Evolutionary conservation across 2,888 invertebrate species (phyloP).

Genomic region (Cryptocephalus primarius): DNA sequence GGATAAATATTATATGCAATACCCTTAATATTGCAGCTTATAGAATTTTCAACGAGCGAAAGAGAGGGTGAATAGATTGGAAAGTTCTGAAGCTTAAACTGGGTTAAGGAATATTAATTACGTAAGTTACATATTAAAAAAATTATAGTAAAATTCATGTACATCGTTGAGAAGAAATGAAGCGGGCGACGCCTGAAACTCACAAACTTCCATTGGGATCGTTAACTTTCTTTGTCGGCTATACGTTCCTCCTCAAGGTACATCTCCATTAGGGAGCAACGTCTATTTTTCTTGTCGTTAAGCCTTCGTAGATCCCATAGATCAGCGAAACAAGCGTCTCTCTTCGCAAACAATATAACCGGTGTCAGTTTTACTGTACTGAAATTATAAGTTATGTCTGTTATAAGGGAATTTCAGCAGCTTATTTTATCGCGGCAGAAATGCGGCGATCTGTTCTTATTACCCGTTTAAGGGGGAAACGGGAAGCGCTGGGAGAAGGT

Average conservation of each 20-base stretch:
- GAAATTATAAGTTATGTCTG: constrained; percentile 35
- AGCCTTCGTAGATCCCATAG: constrained; percentile 12
- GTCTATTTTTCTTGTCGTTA: not conserved
- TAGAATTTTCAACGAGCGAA: no score
- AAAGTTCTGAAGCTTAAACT: no score
- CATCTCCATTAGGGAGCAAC: no score
- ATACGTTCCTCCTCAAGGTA: not conserved
- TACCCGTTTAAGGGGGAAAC: not conserved
- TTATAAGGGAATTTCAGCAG: constrained; percentile 32
- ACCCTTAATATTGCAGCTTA: no score
- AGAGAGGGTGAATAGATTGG: no score
- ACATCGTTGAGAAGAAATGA: no score
- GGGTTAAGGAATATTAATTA: no score
- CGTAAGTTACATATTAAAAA: no score
- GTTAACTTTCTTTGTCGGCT: not conserved
- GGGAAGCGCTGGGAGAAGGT: no score
- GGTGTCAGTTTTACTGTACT: constrained; percentile 34
- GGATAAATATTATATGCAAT: no score
- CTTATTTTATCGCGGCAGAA: constrained; percentile 16
- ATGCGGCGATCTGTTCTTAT: constrained; percentile 9
- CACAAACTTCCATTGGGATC: not conserved
- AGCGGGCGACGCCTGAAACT: no score
- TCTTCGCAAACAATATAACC: constrained; percentile 34
- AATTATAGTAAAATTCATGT: no score
- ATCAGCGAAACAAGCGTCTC: constrained; percentile 19